Conservation (phyloP, 2,888 invertebrate genomes). For the Apeira syringaria region DNA sequence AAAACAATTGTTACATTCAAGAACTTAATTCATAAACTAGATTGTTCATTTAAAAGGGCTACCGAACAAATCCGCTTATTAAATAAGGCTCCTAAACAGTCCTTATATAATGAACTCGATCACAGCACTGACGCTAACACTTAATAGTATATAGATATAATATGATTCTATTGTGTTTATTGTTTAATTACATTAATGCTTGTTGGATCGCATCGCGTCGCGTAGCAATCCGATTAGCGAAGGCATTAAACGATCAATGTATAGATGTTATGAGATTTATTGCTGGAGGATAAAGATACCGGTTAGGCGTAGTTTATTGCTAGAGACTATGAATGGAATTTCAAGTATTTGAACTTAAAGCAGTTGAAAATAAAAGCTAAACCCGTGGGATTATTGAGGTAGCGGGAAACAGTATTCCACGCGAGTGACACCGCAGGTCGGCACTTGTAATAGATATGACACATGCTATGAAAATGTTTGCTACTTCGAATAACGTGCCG, state of each 20-base stretch:
- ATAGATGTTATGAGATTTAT: conserved; percentile 32
- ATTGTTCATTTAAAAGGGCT: conserved; percentile 3
- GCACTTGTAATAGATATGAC: no score
- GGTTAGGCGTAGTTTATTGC: no score
- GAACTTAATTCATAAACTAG: not conserved
- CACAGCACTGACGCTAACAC: conserved; percentile 21
- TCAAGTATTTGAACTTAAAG: no score
- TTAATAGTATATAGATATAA: no score
- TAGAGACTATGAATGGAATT: no score
- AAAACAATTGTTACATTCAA: no score
- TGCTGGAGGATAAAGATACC: conserved; percentile 10
- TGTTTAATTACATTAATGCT: conserved; percentile 64
- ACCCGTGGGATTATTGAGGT: no score
- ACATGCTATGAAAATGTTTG: no score
- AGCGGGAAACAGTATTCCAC: no score
- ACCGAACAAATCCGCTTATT: not conserved
- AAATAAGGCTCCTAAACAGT: conserved; percentile 6
- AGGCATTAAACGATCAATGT: conserved; percentile 26
- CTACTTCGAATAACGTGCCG: no score
- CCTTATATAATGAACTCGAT: conserved; percentile 18
- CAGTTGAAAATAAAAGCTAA: no score
- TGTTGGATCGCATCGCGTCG: conserved; percentile 43
- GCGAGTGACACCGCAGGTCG: no score
- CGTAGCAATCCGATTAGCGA: conserved; percentile 62
- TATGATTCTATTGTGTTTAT: conserved; percentile 57